These are phyloP conservation scores for Aethes cnicana DNA, from an alignment of 2,888 invertebrate species.

Conservation along the genomic window DNA sequence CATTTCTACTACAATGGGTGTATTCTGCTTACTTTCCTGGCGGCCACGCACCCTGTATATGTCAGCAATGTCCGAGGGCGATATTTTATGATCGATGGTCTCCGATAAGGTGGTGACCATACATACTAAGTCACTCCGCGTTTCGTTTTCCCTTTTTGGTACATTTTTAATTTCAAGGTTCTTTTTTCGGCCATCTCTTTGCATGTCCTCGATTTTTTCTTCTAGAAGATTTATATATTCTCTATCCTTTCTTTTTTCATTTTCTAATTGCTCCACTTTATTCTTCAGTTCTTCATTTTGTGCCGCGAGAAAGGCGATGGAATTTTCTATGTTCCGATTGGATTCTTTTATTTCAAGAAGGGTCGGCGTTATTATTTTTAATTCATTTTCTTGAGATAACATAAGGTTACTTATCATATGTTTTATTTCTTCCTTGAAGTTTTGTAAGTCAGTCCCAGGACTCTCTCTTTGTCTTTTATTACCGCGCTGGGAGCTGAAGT, in stretches of 20 bases:
- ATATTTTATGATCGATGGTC: constrained; percentile 7
- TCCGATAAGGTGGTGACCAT: constrained; percentile 17
- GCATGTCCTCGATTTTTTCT: constrained; percentile 24
- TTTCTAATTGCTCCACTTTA: constrained; percentile 21
- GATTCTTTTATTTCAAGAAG: too few species aligned
- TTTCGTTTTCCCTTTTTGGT: constrained; percentile 10
- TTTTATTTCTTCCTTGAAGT: constrained; percentile 6
- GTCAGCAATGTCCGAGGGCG: constrained; percentile 17
- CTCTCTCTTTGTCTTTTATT: too few species aligned
- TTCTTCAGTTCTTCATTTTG: constrained; percentile 29
- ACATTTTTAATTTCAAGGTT: constrained; percentile 27
- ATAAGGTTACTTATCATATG: neutral
- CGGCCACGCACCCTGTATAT: constrained; percentile 16
- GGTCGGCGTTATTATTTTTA: neutral
- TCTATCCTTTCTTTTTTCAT: constrained; percentile 4
- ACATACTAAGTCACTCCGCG: constrained; percentile 10
- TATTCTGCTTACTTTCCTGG: neutral
- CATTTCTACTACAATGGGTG: constrained; percentile 16
- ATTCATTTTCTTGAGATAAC: neutral
- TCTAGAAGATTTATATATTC: constrained; percentile 24
- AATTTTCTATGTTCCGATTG: constrained; percentile 20
- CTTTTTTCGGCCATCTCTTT: constrained; percentile 16
- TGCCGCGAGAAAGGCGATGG: constrained; percentile 11
- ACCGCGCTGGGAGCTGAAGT: too few species aligned
- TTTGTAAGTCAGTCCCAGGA: too few species aligned